phyloP scores from a whole-genome alignment of 2,113 vertebrate species.

The Perca flavescens region DNA sequence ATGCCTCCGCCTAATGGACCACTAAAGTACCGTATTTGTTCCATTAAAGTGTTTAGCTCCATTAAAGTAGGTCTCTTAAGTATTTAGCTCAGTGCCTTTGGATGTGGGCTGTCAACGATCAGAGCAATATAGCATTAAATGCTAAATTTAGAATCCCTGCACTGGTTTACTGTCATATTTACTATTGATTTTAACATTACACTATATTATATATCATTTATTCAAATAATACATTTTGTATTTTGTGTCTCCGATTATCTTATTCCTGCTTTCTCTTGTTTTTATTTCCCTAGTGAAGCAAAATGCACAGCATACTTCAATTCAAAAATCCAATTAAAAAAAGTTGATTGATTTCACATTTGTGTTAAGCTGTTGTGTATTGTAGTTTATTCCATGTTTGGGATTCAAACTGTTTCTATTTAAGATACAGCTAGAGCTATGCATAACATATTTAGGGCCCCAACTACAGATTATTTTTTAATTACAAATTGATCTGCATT shows the following conservation, averaged over 20 bases:
- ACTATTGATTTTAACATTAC: slow-evolving; percentile 30
- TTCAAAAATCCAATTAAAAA: not conserved
- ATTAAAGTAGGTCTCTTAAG: slow-evolving; percentile 41
- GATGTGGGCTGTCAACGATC: slow-evolving; percentile 28
- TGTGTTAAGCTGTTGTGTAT: not conserved
- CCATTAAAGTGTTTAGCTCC: slow-evolving; percentile 40
- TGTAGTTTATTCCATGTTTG: not conserved
- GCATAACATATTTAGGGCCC: not conserved
- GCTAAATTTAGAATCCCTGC: slow-evolving; percentile 45
- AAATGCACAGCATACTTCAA: not conserved
- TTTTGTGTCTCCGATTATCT: not conserved
- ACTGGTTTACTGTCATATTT: slow-evolving; percentile 25
- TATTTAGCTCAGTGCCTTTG: slow-evolving; percentile 42
- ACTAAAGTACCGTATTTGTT: slow-evolving; percentile 25
- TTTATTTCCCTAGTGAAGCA: not conserved
- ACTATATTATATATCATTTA: not conserved
- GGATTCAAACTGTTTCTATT: not conserved
- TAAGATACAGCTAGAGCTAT: not conserved
- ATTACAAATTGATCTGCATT: not conserved
- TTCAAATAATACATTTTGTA: not conserved
- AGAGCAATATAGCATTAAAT: slow-evolving; percentile 24
- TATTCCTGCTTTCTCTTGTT: not conserved
- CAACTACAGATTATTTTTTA: not conserved
- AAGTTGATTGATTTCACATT: not conserved
- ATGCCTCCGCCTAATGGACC: slow-evolving; percentile 42